A percentile compares a stretch with the other conserved stretches of the same genome.
phyloP scores from a whole-genome alignment of 2,797 vertebrate genomes.

The Anguilla obscura region DNA sequence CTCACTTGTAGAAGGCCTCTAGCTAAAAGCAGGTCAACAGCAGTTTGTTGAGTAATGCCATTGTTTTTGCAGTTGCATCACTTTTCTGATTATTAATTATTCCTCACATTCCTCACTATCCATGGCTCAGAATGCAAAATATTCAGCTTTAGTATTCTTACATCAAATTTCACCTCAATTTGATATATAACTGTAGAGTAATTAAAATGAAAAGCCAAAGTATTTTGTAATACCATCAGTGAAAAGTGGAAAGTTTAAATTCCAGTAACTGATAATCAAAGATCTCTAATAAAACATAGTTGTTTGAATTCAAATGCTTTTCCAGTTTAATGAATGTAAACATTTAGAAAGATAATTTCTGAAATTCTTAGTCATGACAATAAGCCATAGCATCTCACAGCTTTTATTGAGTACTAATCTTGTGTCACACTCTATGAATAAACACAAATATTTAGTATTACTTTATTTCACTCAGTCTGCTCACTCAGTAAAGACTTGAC shows the following conservation, averaged over 20 bases:
- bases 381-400: no score
- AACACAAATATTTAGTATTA: no score
- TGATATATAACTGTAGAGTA: not conserved
- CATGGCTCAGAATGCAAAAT: not conserved
- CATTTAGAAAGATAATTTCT: no score
- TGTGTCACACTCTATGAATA: no score
- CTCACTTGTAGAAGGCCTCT: conserved; percentile 43
- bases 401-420: no score
- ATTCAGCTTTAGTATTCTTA: not conserved
- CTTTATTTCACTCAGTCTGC: not conserved
- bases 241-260: not conserved
- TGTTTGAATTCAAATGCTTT: not conserved
- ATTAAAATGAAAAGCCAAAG: not conserved
- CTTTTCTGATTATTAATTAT: not conserved
- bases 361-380: no score
- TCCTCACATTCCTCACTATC: not conserved
- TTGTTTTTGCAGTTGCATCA: not conserved
- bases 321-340: no score
- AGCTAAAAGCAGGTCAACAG: not conserved
- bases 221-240: not conserved
- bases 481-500: conserved; percentile 59
- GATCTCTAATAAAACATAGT: not conserved
- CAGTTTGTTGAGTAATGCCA: not conserved
- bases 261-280: not conserved
- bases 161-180: not conserved